Conservation (phyloP, 2,888 invertebrate genomes). For the Athripsodes cinereus region DNA sequence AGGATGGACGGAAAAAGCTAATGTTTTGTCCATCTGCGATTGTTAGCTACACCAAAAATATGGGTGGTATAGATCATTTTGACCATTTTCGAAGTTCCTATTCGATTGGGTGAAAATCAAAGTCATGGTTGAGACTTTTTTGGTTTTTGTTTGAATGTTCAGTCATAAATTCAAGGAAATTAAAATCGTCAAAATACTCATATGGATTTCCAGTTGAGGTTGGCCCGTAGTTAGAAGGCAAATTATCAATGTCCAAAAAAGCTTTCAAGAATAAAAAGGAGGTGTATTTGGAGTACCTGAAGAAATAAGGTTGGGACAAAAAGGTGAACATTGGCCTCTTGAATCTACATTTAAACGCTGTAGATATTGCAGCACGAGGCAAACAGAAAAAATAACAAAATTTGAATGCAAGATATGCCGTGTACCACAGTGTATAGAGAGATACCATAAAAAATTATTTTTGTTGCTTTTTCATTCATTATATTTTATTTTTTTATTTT, state of each 20-base stretch:
- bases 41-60: conserved; percentile 24
- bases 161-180: conserved; percentile 24
- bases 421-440: conserved; percentile 26
- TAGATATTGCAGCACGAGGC: conserved; percentile 24
- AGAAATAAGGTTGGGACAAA: conserved; percentile 26
- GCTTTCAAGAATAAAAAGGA: conserved; percentile 26
- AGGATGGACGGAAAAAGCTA: conserved; percentile 25
- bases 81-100: conserved; percentile 25
- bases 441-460: conserved; percentile 16
- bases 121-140: conserved; percentile 23
- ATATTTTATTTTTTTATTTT: neutral
- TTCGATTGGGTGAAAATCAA: conserved; percentile 24
- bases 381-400: conserved; percentile 27
- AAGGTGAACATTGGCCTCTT: conserved; percentile 21
- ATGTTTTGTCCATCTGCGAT: conserved; percentile 26
- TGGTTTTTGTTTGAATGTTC: conserved; percentile 27
- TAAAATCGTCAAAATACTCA: conserved; percentile 24
- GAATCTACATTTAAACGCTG: conserved; percentile 18
- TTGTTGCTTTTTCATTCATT: neutral
- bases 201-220: conserved; percentile 24
- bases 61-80: conserved; percentile 25
- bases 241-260: conserved; percentile 19
- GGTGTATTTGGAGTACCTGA: conserved; percentile 22
- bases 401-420: conserved; percentile 26
- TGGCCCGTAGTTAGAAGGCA: conserved; percentile 23